Conservation (phyloP, 1,140 invertebrate genomes). For the Monochamus saltuarius region DNA sequence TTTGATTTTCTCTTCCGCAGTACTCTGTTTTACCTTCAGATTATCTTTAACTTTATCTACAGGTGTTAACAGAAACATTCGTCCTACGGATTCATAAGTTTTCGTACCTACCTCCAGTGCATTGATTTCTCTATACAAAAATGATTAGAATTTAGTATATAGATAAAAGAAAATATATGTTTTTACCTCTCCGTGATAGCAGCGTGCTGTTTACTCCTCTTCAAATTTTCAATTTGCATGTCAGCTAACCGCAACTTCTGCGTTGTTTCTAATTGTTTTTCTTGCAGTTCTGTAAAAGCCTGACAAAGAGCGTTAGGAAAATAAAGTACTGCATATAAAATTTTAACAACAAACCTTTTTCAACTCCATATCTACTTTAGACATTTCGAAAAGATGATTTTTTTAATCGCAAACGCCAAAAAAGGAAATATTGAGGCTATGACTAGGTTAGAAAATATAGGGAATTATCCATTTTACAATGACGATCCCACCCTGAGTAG, state of each 20-base stretch:
- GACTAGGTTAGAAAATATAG: no score
- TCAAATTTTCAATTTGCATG: conserved; percentile 73
- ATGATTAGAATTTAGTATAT: conserved; percentile 1
- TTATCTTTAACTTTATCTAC: conserved; percentile 65
- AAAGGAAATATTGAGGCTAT: no score
- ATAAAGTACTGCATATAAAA: conserved; percentile 24
- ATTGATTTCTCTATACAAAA: conserved; percentile 46
- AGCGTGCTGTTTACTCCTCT: conserved; percentile 67
- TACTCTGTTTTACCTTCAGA: conserved; percentile 62
- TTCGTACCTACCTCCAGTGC: conserved; percentile 39
- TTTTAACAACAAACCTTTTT: conserved; percentile 37
- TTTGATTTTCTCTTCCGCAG: conserved; percentile 70
- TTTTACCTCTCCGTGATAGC: conserved; percentile 66
- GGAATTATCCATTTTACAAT: no score
- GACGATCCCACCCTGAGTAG: no score
- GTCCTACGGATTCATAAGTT: conserved; percentile 74
- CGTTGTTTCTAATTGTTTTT: conserved; percentile 78
- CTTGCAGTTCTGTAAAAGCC: conserved; percentile 81
- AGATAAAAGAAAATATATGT: conserved; percentile 13
- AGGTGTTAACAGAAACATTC: conserved; percentile 80
- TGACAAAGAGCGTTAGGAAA: conserved; percentile 45
- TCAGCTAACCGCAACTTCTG: conserved; percentile 80
- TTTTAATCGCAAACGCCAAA: conserved; percentile 1
- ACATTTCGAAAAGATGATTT: conserved; percentile 38
- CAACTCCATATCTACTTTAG: conserved; percentile 50